Conservation (phyloP, 2,888 invertebrate species). For the Mechanitis mazaeus region DNA sequence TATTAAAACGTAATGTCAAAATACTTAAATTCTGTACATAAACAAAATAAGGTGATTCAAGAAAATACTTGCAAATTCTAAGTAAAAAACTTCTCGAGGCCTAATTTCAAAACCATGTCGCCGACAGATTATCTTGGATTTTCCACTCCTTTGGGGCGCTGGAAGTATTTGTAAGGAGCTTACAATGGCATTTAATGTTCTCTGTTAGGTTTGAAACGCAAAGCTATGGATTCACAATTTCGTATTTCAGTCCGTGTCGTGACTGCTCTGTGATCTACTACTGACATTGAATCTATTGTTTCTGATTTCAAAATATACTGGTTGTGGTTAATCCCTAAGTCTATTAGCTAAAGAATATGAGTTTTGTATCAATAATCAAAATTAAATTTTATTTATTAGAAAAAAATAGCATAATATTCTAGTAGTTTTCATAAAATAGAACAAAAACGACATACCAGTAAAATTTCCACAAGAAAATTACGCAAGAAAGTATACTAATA, state of each 20-base stretch:
- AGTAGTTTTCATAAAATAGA: too few relatives aligned
- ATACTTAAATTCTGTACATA: neutral
- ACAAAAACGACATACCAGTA: too few relatives aligned
- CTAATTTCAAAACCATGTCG: slow-evolving; percentile 66
- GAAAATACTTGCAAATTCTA: slow-evolving; percentile 38
- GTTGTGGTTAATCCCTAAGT: too few relatives aligned
- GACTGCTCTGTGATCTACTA: neutral
- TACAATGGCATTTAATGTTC: slow-evolving; percentile 43
- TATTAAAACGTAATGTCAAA: slow-evolving; percentile 21
- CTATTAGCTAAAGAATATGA: too few relatives aligned
- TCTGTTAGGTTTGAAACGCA: slow-evolving; percentile 19
- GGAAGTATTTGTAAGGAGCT: slow-evolving; percentile 53
- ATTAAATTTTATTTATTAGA: too few relatives aligned
- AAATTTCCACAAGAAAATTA: too few relatives aligned
- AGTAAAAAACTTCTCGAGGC: slow-evolving; percentile 47
- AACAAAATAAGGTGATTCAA: slow-evolving; percentile 13
- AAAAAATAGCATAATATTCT: too few relatives aligned
- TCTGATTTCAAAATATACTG: too few relatives aligned
- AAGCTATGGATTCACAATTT: slow-evolving; percentile 20
- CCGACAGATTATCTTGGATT: slow-evolving; percentile 64
- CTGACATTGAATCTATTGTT: too few relatives aligned
- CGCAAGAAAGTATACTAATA: too few relatives aligned
- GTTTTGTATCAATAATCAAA: too few relatives aligned
- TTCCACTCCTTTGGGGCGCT: slow-evolving; percentile 50
- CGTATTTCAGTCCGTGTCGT: slow-evolving; percentile 1